These are phyloP conservation scores for Zophobas atratus DNA, from an alignment of 1,140 invertebrate species.

Conservation along the genomic window DNA sequence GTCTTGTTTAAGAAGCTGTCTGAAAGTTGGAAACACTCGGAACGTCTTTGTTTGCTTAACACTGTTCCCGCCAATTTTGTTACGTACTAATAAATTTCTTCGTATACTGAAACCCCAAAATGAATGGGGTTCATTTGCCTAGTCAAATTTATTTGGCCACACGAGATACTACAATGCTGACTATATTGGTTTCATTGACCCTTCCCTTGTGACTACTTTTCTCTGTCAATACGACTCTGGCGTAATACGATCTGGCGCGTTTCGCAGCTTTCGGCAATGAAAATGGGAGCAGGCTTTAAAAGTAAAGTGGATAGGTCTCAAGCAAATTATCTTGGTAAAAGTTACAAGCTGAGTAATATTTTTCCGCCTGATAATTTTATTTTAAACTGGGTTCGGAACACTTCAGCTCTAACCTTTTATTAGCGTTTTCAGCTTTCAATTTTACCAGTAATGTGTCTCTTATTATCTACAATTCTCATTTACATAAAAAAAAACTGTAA, in stretches of 20 bases:
- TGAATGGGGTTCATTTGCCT: neutral
- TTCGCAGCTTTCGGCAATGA: neutral
- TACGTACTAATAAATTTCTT: neutral
- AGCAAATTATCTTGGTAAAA: too few relatives aligned
- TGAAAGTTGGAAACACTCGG: neutral
- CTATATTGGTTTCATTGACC: slow-evolving; percentile 2
- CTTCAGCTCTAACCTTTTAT: too few relatives aligned
- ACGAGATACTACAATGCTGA: neutral
- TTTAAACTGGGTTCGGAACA: too few relatives aligned
- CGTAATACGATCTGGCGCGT: neutral
- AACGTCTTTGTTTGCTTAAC: neutral
- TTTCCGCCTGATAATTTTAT: too few relatives aligned
- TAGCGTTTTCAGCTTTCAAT: too few relatives aligned
- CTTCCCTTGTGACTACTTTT: slow-evolving; percentile 11
- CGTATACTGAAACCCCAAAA: neutral
- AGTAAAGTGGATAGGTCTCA: too few relatives aligned
- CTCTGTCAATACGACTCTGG: neutral
- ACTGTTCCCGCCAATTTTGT: neutral
- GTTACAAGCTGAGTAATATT: too few relatives aligned
- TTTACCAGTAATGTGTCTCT: too few relatives aligned
- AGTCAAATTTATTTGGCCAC: slow-evolving; percentile 6
- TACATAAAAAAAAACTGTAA: too few relatives aligned
- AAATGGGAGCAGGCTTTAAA: neutral
- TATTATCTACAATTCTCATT: too few relatives aligned
- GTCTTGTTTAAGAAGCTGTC: neutral